Evolutionary conservation across 2,113 vertebrate genomes (phyloP).

Genomic region (Lynx canadensis): DNA sequence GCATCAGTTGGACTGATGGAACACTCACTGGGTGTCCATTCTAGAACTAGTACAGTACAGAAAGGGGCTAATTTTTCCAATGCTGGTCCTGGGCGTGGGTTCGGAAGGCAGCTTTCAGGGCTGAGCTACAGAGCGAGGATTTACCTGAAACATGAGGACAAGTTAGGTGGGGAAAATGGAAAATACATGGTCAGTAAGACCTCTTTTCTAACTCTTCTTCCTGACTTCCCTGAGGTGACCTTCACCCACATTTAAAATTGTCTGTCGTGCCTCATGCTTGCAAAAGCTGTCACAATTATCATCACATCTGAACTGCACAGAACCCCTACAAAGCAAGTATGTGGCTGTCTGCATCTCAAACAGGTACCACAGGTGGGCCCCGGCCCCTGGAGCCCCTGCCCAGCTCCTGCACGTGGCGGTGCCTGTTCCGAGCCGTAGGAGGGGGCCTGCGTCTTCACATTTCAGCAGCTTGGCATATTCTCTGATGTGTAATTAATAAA

Average conservation of each 20-base stretch:
- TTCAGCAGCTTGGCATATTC: background rate
- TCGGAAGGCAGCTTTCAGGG: background rate
- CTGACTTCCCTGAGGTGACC: background rate
- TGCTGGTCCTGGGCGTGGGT: background rate
- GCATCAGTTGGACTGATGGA: too few relatives aligned
- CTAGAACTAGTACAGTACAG: background rate
- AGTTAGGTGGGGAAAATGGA: background rate
- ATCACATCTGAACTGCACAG: background rate
- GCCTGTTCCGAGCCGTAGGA: background rate
- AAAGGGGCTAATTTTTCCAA: too few relatives aligned
- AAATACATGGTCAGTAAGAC: background rate
- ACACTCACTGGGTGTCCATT: too few relatives aligned
- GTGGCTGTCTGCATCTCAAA: accelerated
- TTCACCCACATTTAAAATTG: background rate
- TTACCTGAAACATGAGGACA: too few relatives aligned
- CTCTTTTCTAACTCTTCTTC: background rate
- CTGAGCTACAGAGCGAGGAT: too few relatives aligned
- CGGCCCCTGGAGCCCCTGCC: background rate
- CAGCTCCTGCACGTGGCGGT: background rate
- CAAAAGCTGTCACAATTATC: background rate
- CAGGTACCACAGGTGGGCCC: background rate
- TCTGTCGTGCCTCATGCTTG: background rate
- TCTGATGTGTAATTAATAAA: background rate
- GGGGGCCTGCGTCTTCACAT: background rate
- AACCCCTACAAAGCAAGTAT: accelerated